Conservation (phyloP, 2,797 vertebrate species). For the Gouania willdenowi region DNA sequence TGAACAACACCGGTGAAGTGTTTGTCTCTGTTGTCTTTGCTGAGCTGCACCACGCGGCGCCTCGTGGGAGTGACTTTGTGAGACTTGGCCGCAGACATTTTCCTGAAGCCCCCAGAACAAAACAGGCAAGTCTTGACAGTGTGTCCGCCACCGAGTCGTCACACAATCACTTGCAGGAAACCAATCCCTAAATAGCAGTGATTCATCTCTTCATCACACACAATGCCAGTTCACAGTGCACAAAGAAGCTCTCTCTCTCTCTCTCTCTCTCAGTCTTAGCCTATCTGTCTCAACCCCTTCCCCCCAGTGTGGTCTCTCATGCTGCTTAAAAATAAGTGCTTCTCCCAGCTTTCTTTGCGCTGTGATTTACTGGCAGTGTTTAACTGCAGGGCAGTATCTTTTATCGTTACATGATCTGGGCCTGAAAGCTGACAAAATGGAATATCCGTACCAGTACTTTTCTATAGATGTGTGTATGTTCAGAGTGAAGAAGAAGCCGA, state of each 20-base stretch:
- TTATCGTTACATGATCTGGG: slow-evolving; percentile 76
- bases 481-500: slow-evolving; percentile 33
- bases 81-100: slow-evolving; percentile 72
- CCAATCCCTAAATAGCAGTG: slow-evolving; percentile 82
- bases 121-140: slow-evolving; percentile 82
- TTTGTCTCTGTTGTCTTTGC: slow-evolving; percentile 64
- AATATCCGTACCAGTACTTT: slow-evolving; percentile 63
- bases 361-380: slow-evolving; percentile 76
- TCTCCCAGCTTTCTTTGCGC: slow-evolving; percentile 69
- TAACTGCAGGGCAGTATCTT: slow-evolving; percentile 77
- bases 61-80: slow-evolving; percentile 57
- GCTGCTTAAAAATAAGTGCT: slow-evolving; percentile 74
- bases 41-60: slow-evolving; percentile 67
- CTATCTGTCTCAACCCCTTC: slow-evolving; percentile 60
- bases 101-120: slow-evolving; percentile 75
- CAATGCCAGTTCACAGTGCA: slow-evolving; percentile 73
- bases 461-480: slow-evolving; percentile 53
- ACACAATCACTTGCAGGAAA: slow-evolving; percentile 81
- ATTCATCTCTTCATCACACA: slow-evolving; percentile 81
- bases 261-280: slow-evolving; percentile 36
- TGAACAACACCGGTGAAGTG: slow-evolving; percentile 41
- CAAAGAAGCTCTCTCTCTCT: slow-evolving; percentile 70
- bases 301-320: slow-evolving; percentile 62
- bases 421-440: slow-evolving; percentile 80
- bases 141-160: slow-evolving; percentile 74